These are phyloP conservation scores for Ascaphus truei DNA, from an alignment of 2,113 vertebrate genomes.

Conservation along the genomic window DNA sequence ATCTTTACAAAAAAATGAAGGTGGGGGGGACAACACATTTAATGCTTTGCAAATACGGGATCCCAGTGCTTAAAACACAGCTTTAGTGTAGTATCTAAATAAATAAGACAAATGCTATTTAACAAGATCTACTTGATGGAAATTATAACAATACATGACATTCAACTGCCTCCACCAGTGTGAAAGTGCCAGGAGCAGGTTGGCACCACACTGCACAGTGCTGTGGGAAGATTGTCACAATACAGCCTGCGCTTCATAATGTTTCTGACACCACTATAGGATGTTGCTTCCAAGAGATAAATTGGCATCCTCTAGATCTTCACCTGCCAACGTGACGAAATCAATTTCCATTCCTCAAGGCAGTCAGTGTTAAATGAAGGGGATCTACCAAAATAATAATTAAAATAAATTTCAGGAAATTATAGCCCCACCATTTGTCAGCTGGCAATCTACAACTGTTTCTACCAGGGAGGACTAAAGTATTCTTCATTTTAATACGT, in stretches of 20 bases:
- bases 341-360: slow-evolving; percentile 34
- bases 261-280: slow-evolving; percentile 30
- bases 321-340: slow-evolving; percentile 35
- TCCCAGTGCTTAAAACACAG: background rate
- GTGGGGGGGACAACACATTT: no score
- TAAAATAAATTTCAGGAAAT: slow-evolving; percentile 31
- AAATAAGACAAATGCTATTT: background rate
- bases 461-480: background rate
- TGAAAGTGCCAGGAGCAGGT: slow-evolving; percentile 17
- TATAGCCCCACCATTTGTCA: slow-evolving; percentile 11
- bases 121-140: slow-evolving; percentile 9
- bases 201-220: slow-evolving; percentile 18
- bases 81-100: background rate
- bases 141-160: slow-evolving; percentile 7
- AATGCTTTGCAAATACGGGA: no score
- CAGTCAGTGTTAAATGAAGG: slow-evolving; percentile 26
- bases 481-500: background rate
- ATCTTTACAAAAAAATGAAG: no score
- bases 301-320: slow-evolving; percentile 21
- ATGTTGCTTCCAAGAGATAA: slow-evolving; percentile 28
- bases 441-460: background rate
- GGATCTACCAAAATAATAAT: slow-evolving; percentile 38
- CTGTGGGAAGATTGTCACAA: slow-evolving; percentile 36
- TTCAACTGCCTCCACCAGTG: slow-evolving; percentile 2
- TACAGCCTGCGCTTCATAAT: slow-evolving; percentile 34